Evolutionary conservation across 2,888 invertebrate species (phyloP).

Genomic region (Panorpa germanica): DNA sequence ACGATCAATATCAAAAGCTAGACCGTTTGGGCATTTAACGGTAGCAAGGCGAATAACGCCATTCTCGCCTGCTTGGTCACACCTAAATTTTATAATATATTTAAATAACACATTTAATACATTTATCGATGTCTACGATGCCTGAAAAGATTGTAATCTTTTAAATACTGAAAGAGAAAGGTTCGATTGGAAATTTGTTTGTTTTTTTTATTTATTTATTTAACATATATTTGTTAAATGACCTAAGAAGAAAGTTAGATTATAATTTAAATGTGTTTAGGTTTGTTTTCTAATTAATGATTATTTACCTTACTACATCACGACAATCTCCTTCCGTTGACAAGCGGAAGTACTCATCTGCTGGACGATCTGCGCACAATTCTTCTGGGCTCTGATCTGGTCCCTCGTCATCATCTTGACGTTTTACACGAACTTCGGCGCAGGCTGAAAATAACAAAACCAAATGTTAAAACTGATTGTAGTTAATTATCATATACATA

Average conservation of each 20-base stretch:
- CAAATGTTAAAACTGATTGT: too few relatives aligned
- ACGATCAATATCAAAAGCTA: slow-evolving; percentile 85
- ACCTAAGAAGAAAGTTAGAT: too few relatives aligned
- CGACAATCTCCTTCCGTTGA: slow-evolving; percentile 73
- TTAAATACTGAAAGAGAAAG: too few relatives aligned
- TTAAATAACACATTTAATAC: background rate
- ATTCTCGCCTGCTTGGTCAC: slow-evolving; percentile 78
- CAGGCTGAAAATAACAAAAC: slow-evolving; percentile 22
- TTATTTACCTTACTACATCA: slow-evolving; percentile 76
- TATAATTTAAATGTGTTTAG: too few relatives aligned
- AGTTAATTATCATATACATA: too few relatives aligned
- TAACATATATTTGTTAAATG: too few relatives aligned
- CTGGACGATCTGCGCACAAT: slow-evolving; percentile 71
- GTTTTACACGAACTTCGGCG: slow-evolving; percentile 30
- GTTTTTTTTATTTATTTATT: too few relatives aligned
- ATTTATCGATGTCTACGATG: background rate
- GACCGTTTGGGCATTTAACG: slow-evolving; percentile 74
- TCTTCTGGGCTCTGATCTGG: slow-evolving; percentile 55
- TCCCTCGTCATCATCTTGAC: slow-evolving; percentile 45
- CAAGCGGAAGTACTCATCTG: slow-evolving; percentile 82
- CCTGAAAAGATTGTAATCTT: too few relatives aligned
- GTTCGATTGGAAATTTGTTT: too few relatives aligned
- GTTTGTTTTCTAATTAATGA: too few relatives aligned
- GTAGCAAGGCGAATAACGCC: slow-evolving; percentile 73
- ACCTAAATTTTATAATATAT: slow-evolving; percentile 34